Evolutionary conservation across 64 coral and sea anemone genomes (phyloP).

Genomic region (Acropora tenuis): DNA sequence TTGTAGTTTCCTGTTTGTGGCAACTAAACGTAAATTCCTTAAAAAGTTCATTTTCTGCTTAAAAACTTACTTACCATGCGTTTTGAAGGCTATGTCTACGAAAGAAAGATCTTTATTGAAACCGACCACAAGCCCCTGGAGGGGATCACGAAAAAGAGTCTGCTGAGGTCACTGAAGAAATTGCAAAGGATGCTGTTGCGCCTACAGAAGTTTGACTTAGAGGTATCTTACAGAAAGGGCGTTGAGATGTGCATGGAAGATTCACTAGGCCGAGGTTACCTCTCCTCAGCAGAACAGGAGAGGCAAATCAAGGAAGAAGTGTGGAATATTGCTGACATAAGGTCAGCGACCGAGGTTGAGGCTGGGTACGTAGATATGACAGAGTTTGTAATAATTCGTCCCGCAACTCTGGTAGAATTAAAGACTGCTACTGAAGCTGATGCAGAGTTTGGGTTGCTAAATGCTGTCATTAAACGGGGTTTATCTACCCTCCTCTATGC

Average conservation of each 20-base stretch:
- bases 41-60: too few relatives aligned
- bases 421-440: background rate
- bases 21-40: too few relatives aligned
- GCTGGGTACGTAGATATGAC: constrained; percentile 1
- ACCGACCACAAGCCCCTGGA: constrained; percentile 20
- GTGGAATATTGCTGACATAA: background rate
- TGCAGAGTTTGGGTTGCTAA: constrained; percentile 10
- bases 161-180: constrained; percentile 36
- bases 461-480: background rate
- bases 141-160: constrained; percentile 35
- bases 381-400: constrained; percentile 19
- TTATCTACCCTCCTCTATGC: background rate
- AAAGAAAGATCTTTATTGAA: background rate
- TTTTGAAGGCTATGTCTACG: background rate
- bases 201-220: constrained; percentile 34
- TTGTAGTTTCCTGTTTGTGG: too few relatives aligned
- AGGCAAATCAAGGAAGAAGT: background rate
- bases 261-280: background rate
- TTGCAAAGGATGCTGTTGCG: constrained; percentile 38
- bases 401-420: background rate
- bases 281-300: background rate
- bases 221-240: constrained; percentile 22
- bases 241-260: background rate
- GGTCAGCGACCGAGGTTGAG: constrained; percentile 8
- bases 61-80: too few relatives aligned